Evolutionary conservation across 2,113 vertebrate species (phyloP), one percentile per base, ranked within the genome.

Genomic region (Rhinogobius similis): DNA sequence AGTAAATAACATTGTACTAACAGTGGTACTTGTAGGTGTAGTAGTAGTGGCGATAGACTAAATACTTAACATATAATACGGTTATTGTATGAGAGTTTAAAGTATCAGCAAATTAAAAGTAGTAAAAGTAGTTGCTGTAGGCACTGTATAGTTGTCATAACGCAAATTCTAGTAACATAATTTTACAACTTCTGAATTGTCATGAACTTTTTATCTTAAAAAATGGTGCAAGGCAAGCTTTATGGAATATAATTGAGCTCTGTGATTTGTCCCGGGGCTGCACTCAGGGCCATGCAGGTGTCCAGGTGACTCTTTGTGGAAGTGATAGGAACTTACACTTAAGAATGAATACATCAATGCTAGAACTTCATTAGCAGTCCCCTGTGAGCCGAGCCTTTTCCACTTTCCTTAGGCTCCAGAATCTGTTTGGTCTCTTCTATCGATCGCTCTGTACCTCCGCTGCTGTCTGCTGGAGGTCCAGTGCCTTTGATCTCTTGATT

Each of bases 401-500:
- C 39, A 23, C 62, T 67, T 24, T 77, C 79, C 74, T 39, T 0
- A 59, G 75, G 84, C 73, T 73, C 48, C 29, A 55, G 43, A 78
- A 48, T 68, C 29, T 43, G 68, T 79, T 84, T 72, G 56, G 55
- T 70, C 71, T 84, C 73, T 56, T 62, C 26, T 75, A 82, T 81
- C 61, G 82, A 86, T 84, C 80, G 67, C 63, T 41, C 66, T 53
- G 39, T 66, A 7, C 23, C 23, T 5, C 52, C 52, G 3, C 44
- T 46, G 76, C 43, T 64, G 5, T 75, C 72, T 44, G 79, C 85
- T 80, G 67, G 63, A n/a, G 82, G 62, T 82, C 81, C 66, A 74
- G 70, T 76, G 75, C 67, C 76, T 89, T 88, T 88, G 82, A 90
- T 88, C 75, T 88, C 70, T 74, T 76, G 72, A 85, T 89, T 82